Evolutionary conservation across 2,888 invertebrate species (phyloP).

Genomic region (Nineta flava): DNA sequence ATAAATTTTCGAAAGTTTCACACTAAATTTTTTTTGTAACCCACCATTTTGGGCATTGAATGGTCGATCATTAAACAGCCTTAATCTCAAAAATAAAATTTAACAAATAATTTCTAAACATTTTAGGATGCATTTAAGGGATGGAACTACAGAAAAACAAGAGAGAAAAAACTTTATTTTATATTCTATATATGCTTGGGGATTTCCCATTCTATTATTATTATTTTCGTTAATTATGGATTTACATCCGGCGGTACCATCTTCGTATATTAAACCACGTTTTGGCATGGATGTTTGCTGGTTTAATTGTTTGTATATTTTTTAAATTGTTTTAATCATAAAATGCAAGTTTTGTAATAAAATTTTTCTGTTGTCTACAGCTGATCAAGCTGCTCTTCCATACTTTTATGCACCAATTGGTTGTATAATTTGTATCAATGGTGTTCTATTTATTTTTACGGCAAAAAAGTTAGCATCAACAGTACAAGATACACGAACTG

Average conservation of each 20-base stretch:
- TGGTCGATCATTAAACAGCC: not conserved
- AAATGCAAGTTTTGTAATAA: not conserved
- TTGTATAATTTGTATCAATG: slow-evolving; percentile 33
- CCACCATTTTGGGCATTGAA: no score
- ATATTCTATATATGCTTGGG: slow-evolving; percentile 13
- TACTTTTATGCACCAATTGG: slow-evolving; percentile 47
- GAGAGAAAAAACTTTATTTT: slow-evolving; percentile 11
- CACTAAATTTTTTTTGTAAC: no score
- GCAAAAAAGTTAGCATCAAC: slow-evolving; percentile 30
- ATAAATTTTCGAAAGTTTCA: no score
- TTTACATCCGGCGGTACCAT: slow-evolving; percentile 39
- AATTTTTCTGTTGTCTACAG: slow-evolving; percentile 22
- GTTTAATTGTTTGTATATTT: slow-evolving; percentile 39
- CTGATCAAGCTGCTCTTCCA: slow-evolving; percentile 37
- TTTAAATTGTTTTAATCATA: slow-evolving; percentile 8
- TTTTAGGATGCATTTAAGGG: not conserved
- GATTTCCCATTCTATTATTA: slow-evolving; percentile 11
- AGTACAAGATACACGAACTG: slow-evolving; percentile 1
- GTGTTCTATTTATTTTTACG: slow-evolving; percentile 37
- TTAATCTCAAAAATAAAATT: not conserved
- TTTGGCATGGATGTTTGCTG: slow-evolving; percentile 41
- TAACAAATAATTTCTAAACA: not conserved
- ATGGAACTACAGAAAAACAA: not conserved
- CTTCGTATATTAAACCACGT: slow-evolving; percentile 39
- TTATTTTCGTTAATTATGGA: slow-evolving; percentile 34